phyloP scores from a whole-genome alignment of 1,140 invertebrate genomes.

The Leptinotarsa undecemlineata region DNA sequence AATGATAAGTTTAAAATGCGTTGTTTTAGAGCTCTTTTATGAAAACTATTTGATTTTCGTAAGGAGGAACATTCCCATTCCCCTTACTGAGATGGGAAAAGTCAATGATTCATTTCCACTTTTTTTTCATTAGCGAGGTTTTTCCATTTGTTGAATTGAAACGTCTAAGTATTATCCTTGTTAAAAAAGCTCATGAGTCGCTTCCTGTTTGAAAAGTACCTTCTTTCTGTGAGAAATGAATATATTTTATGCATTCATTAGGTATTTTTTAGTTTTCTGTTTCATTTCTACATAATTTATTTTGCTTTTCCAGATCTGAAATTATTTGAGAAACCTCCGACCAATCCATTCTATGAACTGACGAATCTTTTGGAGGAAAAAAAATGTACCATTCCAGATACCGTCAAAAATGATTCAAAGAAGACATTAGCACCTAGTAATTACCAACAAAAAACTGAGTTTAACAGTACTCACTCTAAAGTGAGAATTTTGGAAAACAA shows the following conservation, averaged over 20 bases:
- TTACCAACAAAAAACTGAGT: background rate
- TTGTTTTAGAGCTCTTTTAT: too few relatives aligned
- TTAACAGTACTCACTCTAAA: conserved; percentile 2
- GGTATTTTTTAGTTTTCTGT: background rate
- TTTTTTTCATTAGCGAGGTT: too few relatives aligned
- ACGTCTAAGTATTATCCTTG: too few relatives aligned
- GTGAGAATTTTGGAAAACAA: conserved; percentile 27
- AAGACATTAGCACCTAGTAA: background rate
- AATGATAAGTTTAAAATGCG: too few relatives aligned
- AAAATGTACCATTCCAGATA: background rate
- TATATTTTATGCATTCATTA: too few relatives aligned
- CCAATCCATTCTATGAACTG: background rate
- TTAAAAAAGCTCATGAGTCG: background rate
- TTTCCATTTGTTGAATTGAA: too few relatives aligned
- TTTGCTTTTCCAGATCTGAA: background rate
- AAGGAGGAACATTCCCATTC: too few relatives aligned
- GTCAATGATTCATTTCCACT: too few relatives aligned
- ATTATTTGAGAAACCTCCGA: background rate
- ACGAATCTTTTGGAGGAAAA: conserved; percentile 7
- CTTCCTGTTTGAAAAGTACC: background rate
- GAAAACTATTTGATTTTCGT: too few relatives aligned
- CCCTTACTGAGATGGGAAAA: too few relatives aligned
- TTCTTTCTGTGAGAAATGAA: too few relatives aligned
- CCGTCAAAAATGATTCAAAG: background rate
- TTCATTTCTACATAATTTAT: background rate